A percentile compares a stretch with the other conserved stretches of the same genome.
Conservation (phyloP, 92 coral and sea anemone genomes). For the Zoanthus solanderi region DNA sequence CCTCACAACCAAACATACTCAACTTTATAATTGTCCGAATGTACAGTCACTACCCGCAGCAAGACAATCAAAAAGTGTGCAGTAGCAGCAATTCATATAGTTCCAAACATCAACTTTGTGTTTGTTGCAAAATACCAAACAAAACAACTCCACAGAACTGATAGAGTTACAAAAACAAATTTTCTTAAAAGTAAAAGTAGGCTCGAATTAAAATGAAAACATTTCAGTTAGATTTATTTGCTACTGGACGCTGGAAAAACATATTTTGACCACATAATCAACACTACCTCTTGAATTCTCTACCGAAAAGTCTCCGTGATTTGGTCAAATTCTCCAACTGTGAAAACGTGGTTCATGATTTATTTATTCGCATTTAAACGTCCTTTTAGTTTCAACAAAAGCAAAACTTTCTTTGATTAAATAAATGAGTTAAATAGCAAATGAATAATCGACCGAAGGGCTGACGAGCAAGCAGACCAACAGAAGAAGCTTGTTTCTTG, state of each 20-base stretch:
- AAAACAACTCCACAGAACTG: slow-evolving; percentile 39
- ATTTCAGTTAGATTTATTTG: slow-evolving; percentile 2
- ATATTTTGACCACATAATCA: background rate
- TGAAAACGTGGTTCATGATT: slow-evolving; percentile 54
- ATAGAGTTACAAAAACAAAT: slow-evolving; percentile 45
- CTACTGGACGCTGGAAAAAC: background rate
- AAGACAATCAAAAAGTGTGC: background rate
- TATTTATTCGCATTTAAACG: slow-evolving; percentile 39
- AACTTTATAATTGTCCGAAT: background rate
- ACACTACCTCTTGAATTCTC: slow-evolving; percentile 21
- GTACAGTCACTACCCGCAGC: background rate
- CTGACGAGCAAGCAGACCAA: slow-evolving; percentile 21
- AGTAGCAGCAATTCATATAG: background rate
- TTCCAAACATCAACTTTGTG: slow-evolving; percentile 21
- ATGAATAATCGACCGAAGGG: slow-evolving; percentile 11
- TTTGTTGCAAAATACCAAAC: slow-evolving; percentile 19
- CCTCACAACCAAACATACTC: background rate
- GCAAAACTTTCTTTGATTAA: slow-evolving; percentile 38
- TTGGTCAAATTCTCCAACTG: slow-evolving; percentile 28
- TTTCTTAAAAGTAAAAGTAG: background rate
- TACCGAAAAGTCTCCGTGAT: slow-evolving; percentile 30
- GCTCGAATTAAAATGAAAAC: background rate
- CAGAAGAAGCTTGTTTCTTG: slow-evolving; percentile 17
- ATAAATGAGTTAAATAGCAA: slow-evolving; percentile 24
- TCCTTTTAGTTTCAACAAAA: slow-evolving; percentile 48